Evolutionary conservation across 2,888 invertebrate species (phyloP), one percentile per base, ranked within the genome.

Genomic region (Agrochola lota): DNA sequence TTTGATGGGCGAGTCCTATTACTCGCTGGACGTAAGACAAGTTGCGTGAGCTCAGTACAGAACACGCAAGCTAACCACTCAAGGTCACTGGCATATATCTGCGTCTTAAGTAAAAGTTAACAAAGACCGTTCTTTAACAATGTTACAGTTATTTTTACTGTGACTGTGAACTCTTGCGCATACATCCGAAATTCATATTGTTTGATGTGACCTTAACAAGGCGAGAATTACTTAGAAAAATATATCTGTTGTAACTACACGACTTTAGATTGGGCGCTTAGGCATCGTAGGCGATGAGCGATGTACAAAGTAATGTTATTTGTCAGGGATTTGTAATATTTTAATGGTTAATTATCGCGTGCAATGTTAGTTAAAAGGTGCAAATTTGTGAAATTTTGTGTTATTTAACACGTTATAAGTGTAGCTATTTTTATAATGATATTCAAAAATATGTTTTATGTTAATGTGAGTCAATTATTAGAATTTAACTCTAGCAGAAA

Each of bases 131-230:
- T 67, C 59, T n/a, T 67, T 26, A 43, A 55, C 35, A 73, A 72
- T 73, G 82, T 70, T 77, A 84, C 74, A 78, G 74, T 83, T 86
- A 74, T 59, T 49, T 70, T 63, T 73, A 80, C 62, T 62, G 73
- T 74, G 70, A 83, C 64, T 80, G 68, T 78, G 70, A 81, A 83
- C 85, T 71, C 30, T 77, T 74, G 83, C 71, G 49, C 26, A 83
- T 23, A 59, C 83, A 80, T 83, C 73, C 59, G 30, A 86, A 83
- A 68, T 71, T 74, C 73, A 79, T 83, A 86, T 84, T 84, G 86
- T 84, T 83, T 78, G 72, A 60, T 43, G 52, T 76, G 86, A 76
- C 86, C 84, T 84, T 81, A 86, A 83, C 84, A 7, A 78, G 70
- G 59, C 40, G 79, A 74, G 73, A 86, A 84, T 86, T 83, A 83